Evolutionary conservation across 2,888 invertebrate genomes (phyloP).

Genomic region (Lasiommata megera): DNA sequence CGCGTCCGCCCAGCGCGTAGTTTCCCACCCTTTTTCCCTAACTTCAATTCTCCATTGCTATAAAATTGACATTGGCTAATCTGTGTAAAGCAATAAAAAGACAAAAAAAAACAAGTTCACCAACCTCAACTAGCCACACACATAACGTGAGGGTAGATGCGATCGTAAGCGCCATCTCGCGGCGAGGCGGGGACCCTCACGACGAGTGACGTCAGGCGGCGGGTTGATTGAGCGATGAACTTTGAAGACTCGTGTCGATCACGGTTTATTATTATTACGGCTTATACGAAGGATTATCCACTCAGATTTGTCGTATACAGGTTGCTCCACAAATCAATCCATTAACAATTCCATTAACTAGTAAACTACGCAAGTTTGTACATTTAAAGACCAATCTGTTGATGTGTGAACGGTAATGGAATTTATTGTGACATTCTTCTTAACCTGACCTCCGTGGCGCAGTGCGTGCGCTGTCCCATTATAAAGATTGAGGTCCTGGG

Average conservation of each 20-base stretch:
- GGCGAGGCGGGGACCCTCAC: constrained; percentile 69
- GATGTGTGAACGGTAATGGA: too few species aligned
- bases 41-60: too few species aligned
- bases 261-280: constrained; percentile 66
- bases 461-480: too few species aligned
- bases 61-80: too few species aligned
- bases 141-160: constrained; percentile 26
- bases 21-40: too few species aligned
- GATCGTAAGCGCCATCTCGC: constrained; percentile 70
- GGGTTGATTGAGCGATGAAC: constrained; percentile 75
- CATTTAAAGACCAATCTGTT: too few species aligned
- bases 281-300: constrained; percentile 65
- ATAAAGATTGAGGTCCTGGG: too few species aligned
- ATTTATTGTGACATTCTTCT: too few species aligned
- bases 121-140: constrained; percentile 31
- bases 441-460: too few species aligned
- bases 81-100: not conserved
- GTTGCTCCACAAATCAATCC: constrained; percentile 37
- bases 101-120: constrained; percentile 1
- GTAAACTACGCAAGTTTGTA: too few species aligned
- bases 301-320: constrained; percentile 60
- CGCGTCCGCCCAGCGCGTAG: too few species aligned
- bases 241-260: constrained; percentile 67
- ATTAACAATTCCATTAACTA: too few species aligned
- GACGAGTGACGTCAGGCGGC: constrained; percentile 61